phyloP scores from a whole-genome alignment of 2,888 invertebrate species.

The Phyllotreta striolata region DNA sequence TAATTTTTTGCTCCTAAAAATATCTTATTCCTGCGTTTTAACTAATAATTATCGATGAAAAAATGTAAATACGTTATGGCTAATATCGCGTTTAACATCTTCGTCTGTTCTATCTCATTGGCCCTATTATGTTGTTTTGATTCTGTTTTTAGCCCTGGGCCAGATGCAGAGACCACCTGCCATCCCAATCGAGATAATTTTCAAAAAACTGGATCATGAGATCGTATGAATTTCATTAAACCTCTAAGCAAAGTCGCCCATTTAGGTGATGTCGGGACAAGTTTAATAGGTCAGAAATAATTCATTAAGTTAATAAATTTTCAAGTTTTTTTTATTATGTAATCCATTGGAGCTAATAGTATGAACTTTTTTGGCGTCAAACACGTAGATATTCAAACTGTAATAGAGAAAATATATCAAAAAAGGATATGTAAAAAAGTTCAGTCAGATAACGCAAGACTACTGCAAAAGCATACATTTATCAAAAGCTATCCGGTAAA shows the following conservation, averaged over 20 bases:
- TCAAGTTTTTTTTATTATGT: neutral
- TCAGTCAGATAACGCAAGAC: neutral
- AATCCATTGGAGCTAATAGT: neutral
- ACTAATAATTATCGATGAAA: too few relatives aligned
- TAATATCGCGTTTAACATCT: neutral
- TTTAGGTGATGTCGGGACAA: too few relatives aligned
- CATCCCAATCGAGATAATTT: constrained; percentile 24
- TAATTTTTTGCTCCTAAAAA: too few relatives aligned
- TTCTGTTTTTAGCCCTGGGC: constrained; percentile 23
- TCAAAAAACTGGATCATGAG: constrained; percentile 37
- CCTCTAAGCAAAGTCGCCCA: constrained; percentile 11
- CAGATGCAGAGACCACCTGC: constrained; percentile 31
- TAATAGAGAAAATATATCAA: neutral
- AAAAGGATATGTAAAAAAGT: constrained; percentile 5
- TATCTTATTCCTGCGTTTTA: too few relatives aligned
- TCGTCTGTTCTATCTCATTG: constrained; percentile 22
- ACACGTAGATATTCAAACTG: too few relatives aligned
- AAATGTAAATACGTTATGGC: too few relatives aligned
- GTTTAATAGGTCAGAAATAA: too few relatives aligned
- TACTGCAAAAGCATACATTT: constrained; percentile 7
- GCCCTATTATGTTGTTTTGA: constrained; percentile 19
- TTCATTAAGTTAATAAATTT: constrained; percentile 1
- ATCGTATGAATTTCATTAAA: constrained; percentile 30
- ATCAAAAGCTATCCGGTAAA: constrained; percentile 10
- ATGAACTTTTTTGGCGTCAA: too few relatives aligned